Conservation (phyloP, 2,888 invertebrate genomes). For the Agrochola circellaris region DNA sequence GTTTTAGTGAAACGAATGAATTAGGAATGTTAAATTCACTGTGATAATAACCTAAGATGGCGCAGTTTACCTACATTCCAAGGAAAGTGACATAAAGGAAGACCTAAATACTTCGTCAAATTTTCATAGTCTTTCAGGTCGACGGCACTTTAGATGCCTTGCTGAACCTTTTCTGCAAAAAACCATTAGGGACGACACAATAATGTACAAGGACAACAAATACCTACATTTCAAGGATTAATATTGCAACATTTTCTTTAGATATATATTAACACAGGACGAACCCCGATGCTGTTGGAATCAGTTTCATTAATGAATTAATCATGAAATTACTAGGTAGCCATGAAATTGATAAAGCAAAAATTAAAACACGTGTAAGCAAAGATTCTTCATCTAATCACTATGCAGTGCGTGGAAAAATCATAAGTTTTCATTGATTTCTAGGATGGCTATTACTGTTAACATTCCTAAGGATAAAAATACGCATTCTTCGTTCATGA, state of each 20-base stretch:
- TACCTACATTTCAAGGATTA: constrained; percentile 8
- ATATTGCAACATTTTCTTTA: not conserved
- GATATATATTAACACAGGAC: not conserved
- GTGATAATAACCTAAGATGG: not conserved
- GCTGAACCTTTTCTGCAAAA: not conserved
- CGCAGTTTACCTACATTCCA: too few species aligned
- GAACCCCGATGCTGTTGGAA: not conserved
- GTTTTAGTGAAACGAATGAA: not conserved
- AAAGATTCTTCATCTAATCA: constrained; percentile 51
- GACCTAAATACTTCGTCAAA: not conserved
- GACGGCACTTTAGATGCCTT: not conserved
- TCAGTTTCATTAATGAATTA: constrained; percentile 29
- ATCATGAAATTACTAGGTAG: constrained; percentile 44
- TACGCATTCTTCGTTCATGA: not conserved
- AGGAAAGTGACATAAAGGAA: not conserved
- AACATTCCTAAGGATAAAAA: constrained; percentile 13
- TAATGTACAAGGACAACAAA: not conserved
- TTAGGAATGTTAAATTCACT: not conserved
- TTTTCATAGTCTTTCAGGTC: not conserved
- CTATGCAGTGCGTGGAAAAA: constrained; percentile 49
- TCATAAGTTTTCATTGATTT: constrained; percentile 43
- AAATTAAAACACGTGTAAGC: constrained; percentile 65
- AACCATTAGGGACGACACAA: not conserved
- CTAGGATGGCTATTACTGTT: constrained; percentile 51
- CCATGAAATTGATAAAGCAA: constrained; percentile 58